Base-by-base conservation (phyloP, 2,113 vertebrate species). In the Prolemur simus region DNA sequence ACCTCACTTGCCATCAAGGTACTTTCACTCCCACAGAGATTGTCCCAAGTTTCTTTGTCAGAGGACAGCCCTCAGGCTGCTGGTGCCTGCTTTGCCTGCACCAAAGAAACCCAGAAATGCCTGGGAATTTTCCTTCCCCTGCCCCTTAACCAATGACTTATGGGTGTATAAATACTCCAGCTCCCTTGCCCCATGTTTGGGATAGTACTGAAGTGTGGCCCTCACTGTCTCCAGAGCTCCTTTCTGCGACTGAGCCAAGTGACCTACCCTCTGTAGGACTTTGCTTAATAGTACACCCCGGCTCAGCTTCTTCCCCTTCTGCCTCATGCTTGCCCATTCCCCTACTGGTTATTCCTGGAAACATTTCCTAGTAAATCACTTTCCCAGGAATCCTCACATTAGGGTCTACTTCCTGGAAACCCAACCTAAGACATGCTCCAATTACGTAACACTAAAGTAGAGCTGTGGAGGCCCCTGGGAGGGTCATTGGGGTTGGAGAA, bases 301-400 rank as follows among this genome's bases (percentile, higher is more conserved):
- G 3, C 14, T 76, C 2, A 12, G 45, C 58, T 94, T 91, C 71
- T 11, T 84, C 42, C 27, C 18, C 13, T 52, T 95, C 80, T 86
- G 32, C 60, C 47, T 60, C 52, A 23, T 47, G 7, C 12, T 73
- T 81, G 29, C 29, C 69, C 9, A 17, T 8, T 91, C 39, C 84
- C 56, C 34, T 84, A 86, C 13, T 95, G 32, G 15, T 74, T 92
- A 91, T 84, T 77, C 49, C 49, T 93, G 21, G 56, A 95, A 91
- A 96, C 60, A 47, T 39, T 87, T 81, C 49, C 12, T 69, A 64
- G 29, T 23, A 81, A 74, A 89, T 89, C 60, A 37, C 32, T 93
- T 97, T 86, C 66, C 60, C 14, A 86, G 66, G 52, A 90, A 66
- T 85, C 49, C 58, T 92, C 45, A n/a, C 25, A 47, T 93, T 47